Percentiles rank a stretch among this genome's conserved stretches.
These are phyloP conservation scores for Petroica traversi DNA, from an alignment of 2,113 vertebrate species.

Conservation along the genomic window DNA sequence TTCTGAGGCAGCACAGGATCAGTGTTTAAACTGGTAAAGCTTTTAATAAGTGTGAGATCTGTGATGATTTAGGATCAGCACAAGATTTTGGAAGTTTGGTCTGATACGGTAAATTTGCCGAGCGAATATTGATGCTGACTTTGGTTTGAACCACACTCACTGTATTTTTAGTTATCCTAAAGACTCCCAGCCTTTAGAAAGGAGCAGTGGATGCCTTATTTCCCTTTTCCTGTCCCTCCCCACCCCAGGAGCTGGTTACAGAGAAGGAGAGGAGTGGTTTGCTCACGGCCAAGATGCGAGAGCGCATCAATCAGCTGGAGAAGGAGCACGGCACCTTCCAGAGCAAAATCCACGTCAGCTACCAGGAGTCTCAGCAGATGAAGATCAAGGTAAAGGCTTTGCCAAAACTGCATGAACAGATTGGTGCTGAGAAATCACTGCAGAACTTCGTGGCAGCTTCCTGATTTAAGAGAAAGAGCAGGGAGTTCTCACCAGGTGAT, in stretches of 20 bases:
- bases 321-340: conserved; percentile 90
- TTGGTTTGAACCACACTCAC: neutral
- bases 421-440: neutral
- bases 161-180: neutral
- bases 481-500: neutral
- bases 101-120: neutral
- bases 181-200: neutral
- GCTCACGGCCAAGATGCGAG: conserved; percentile 85
- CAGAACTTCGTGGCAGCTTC: neutral
- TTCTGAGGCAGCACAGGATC: neutral
- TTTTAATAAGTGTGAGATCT: neutral
- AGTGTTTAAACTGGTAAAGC: neutral
- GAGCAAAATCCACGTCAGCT: conserved; percentile 89
- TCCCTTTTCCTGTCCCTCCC: neutral
- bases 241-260: conserved; percentile 85
- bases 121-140: fast-evolving
- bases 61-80: neutral
- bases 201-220: neutral
- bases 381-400: conserved; percentile 86
- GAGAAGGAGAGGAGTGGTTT: conserved; percentile 89
- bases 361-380: conserved; percentile 88
- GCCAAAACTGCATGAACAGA: neutral
- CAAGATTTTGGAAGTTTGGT: neutral
- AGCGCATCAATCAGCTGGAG: conserved; percentile 86
- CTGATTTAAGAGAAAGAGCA: neutral